Percentiles rank a stretch among this genome's conserved stretches.
These are phyloP conservation scores for Diploptera punctata DNA, from an alignment of 2,888 invertebrate genomes.

Conservation along the genomic window DNA sequence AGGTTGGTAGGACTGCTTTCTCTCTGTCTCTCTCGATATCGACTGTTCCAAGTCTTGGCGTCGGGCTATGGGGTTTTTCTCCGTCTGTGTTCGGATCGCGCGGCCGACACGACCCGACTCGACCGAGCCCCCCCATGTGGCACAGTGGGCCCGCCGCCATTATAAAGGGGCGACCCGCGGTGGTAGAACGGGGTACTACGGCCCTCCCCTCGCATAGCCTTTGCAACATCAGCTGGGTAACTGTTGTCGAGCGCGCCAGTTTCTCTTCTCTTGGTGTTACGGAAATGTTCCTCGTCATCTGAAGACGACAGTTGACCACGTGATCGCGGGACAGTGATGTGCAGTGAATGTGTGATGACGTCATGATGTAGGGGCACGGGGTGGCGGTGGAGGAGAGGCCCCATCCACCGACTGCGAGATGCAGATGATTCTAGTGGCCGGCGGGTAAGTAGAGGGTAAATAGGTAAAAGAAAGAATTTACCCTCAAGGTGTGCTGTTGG, in stretches of 20 bases:
- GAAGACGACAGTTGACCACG: no score
- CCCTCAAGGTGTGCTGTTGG: background rate
- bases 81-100: no score
- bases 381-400: constrained; percentile 4
- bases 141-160: constrained; percentile 18
- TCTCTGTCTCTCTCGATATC: background rate
- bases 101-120: background rate
- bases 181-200: constrained; percentile 9
- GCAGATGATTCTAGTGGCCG: constrained; percentile 59
- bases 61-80: background rate
- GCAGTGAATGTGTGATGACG: constrained; percentile 14
- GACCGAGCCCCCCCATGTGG: background rate
- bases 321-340: background rate
- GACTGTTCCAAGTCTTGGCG: background rate
- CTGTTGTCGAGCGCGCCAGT: background rate
- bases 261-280: background rate
- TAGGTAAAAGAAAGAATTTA: background rate
- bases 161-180: constrained; percentile 12
- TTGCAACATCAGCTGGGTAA: background rate
- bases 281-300: background rate
- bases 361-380: constrained; percentile 30
- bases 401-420: constrained; percentile 48
- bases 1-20: background rate
- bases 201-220: background rate
- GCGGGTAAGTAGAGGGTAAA: constrained; percentile 52